Percentiles rank a stretch among this genome's conserved stretches.
Evolutionary conservation across 2,888 invertebrate species (phyloP).

Genomic region (Eristalis intricaria): DNA sequence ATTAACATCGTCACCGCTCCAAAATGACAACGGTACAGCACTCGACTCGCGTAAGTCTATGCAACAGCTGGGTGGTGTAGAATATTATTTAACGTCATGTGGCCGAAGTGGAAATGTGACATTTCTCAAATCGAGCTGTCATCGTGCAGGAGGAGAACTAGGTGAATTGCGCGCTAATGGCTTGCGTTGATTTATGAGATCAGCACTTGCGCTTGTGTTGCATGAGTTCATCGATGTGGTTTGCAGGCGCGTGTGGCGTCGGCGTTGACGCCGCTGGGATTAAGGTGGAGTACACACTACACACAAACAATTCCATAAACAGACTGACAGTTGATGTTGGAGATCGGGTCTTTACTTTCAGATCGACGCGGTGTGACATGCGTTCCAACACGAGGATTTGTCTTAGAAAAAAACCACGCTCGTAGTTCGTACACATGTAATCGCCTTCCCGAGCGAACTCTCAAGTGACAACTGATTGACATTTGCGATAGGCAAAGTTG

Average conservation of each 20-base stretch:
- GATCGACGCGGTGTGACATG: slow-evolving; percentile 49
- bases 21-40: slow-evolving; percentile 51
- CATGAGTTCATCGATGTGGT: background rate
- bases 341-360: slow-evolving; percentile 26
- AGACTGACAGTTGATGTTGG: slow-evolving; percentile 32
- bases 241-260: slow-evolving; percentile 23
- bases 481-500: slow-evolving; percentile 25
- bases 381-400: slow-evolving; percentile 47
- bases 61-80: slow-evolving; percentile 2
- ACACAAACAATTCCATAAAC: background rate
- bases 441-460: slow-evolving; percentile 27
- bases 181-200: slow-evolving; percentile 57
- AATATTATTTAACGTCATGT: slow-evolving; percentile 30
- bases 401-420: slow-evolving; percentile 28
- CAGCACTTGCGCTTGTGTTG: slow-evolving; percentile 14
- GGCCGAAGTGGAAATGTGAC: slow-evolving; percentile 38
- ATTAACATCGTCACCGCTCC: slow-evolving; percentile 29
- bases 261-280: slow-evolving; percentile 8
- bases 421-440: slow-evolving; percentile 23
- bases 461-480: slow-evolving; percentile 40
- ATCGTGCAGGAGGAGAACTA: slow-evolving; percentile 28
- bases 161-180: slow-evolving; percentile 50
- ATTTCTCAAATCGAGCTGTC: slow-evolving; percentile 56
- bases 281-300: slow-evolving; percentile 6
- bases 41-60: background rate